phyloP scores from a whole-genome alignment of 2,113 vertebrate genomes.

The Spermophilus dauricus region DNA sequence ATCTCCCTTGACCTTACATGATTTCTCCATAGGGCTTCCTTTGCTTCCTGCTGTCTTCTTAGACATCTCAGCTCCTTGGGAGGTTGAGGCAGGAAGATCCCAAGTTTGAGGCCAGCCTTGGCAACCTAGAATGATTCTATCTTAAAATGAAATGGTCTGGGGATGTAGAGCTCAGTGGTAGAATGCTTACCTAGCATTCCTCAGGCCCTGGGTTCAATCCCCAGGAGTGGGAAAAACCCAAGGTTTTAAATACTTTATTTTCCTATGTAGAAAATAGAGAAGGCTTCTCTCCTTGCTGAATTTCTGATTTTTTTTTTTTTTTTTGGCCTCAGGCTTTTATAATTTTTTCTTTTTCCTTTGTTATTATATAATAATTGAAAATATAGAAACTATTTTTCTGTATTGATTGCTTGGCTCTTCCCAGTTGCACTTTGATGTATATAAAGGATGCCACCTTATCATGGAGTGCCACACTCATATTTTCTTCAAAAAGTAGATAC shows the following conservation, averaged over 20 bases:
- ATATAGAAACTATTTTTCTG: not conserved
- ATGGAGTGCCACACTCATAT: not conserved
- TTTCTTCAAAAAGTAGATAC: not conserved
- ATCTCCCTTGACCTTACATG: not conserved
- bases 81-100: no score
- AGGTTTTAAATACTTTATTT: not conserved
- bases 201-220: no score
- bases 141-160: no score
- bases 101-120: no score
- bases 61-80: not conserved
- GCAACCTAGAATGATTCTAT: no score
- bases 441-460: not conserved
- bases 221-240: no score
- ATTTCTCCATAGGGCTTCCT: not conserved
- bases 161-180: no score
- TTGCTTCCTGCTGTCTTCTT: not conserved
- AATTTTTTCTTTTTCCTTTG: not conserved
- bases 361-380: not conserved
- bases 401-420: constrained; percentile 1
- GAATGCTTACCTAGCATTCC: no score
- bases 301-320: not conserved
- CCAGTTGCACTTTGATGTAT: constrained; percentile 1
- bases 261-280: not conserved
- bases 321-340: not conserved
- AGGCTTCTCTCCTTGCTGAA: not conserved